A percentile compares a stretch with the other conserved stretches of the same genome.
phyloP scores from a whole-genome alignment of 1,140 invertebrate species.

The Helicorthomorpha holstii region DNA sequence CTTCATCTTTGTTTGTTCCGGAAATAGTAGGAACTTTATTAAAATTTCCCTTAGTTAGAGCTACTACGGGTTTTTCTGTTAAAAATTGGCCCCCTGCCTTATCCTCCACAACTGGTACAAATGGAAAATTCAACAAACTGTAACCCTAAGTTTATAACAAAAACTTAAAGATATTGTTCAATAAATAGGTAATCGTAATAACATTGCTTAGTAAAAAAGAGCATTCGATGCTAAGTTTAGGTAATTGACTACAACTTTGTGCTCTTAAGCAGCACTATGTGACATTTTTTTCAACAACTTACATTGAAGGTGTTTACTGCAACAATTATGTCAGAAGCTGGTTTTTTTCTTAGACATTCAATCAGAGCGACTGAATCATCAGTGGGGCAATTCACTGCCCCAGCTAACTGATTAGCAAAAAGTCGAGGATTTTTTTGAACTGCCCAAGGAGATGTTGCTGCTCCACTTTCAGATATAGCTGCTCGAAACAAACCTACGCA shows the following conservation, averaged over 20 bases:
- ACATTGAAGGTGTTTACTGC: neutral
- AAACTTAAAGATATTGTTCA: neutral
- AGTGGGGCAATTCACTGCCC: neutral
- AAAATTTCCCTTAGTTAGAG: neutral
- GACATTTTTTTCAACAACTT: neutral
- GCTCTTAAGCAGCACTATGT: neutral
- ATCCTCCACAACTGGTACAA: neutral
- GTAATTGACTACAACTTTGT: neutral
- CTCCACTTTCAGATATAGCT: constrained; percentile 53
- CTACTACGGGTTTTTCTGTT: neutral
- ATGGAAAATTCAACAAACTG: neutral
- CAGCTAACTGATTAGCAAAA: neutral
- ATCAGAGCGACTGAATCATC: neutral
- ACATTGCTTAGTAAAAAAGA: neutral
- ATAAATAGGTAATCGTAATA: neutral
- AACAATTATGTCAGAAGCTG: neutral
- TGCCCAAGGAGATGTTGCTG: constrained; percentile 82
- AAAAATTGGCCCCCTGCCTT: neutral
- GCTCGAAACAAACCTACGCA: constrained; percentile 1
- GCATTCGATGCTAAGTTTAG: neutral
- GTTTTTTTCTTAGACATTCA: constrained; percentile 1
- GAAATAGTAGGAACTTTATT: neutral
- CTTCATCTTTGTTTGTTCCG: neutral
- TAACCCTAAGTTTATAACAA: no score
- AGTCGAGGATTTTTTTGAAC: neutral